Conservation (phyloP, 2,888 invertebrate genomes). For the Dioctria linearis region DNA sequence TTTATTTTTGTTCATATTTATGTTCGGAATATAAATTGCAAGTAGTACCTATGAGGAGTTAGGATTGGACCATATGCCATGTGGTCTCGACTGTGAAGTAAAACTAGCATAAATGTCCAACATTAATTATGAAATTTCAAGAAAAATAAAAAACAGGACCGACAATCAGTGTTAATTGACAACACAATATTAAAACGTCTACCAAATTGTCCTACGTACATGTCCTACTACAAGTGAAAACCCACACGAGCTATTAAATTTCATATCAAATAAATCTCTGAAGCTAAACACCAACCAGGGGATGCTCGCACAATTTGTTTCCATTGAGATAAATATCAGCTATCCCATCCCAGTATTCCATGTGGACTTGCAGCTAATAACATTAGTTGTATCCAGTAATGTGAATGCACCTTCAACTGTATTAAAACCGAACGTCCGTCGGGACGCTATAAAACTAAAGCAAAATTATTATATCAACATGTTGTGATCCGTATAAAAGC, state of each 20-base stretch:
- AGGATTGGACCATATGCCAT: too few species aligned
- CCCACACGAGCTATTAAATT: background rate
- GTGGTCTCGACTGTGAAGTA: too few species aligned
- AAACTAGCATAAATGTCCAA: too few species aligned
- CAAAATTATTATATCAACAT: slow-evolving; percentile 43
- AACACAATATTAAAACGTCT: too few species aligned
- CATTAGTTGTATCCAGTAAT: slow-evolving; percentile 39
- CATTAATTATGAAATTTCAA: too few species aligned
- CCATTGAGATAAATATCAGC: slow-evolving; percentile 26
- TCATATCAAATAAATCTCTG: slow-evolving; percentile 37
- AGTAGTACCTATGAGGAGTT: too few species aligned
- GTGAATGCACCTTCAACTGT: slow-evolving; percentile 6
- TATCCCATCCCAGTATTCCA: background rate
- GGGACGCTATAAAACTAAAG: slow-evolving; percentile 33
- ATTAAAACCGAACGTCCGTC: slow-evolving; percentile 2
- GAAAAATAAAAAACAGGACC: too few species aligned
- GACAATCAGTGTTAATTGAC: too few species aligned
- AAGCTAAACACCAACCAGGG: background rate
- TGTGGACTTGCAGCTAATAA: slow-evolving; percentile 5
- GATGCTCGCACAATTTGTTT: background rate
- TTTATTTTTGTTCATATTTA: too few species aligned
- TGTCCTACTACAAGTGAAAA: too few species aligned
- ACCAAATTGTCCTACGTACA: too few species aligned
- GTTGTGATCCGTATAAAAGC: slow-evolving; percentile 26
- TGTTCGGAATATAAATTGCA: too few species aligned